Conservation (phyloP, 2,797 vertebrate genomes). For the Acanthiza pusilla region DNA sequence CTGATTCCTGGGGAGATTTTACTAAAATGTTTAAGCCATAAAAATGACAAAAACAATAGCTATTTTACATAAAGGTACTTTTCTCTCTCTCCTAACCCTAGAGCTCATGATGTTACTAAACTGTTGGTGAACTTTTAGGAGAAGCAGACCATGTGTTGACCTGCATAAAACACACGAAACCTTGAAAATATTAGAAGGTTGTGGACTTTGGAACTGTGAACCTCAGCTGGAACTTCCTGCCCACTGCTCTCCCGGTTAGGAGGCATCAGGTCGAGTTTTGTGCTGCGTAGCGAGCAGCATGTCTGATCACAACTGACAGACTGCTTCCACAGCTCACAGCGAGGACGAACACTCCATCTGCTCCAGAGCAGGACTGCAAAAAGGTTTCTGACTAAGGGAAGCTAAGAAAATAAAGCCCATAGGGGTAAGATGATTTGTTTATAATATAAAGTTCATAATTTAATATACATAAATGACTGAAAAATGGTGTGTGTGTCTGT, state of each 20-base stretch:
- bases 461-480: slow-evolving; percentile 51
- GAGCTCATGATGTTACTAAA: neutral
- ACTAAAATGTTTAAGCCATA: neutral
- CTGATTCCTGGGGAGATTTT: neutral
- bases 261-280: slow-evolving; percentile 63
- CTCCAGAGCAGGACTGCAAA: slow-evolving; percentile 53
- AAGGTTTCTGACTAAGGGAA: slow-evolving; percentile 31
- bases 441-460: slow-evolving; percentile 17
- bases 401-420: slow-evolving; percentile 33
- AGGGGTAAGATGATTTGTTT: slow-evolving; percentile 22
- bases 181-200: slow-evolving; percentile 62
- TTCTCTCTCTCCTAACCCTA: neutral
- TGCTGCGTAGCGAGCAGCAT: neutral
- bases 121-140: slow-evolving; percentile 15
- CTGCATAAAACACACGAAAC: slow-evolving; percentile 46
- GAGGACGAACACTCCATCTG: slow-evolving; percentile 53
- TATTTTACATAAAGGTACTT: neutral
- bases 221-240: slow-evolving; percentile 68
- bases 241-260: neutral
- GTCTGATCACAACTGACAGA: slow-evolving; percentile 73
- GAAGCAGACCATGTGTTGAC: slow-evolving; percentile 50
- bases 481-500: neutral
- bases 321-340: slow-evolving; percentile 59
- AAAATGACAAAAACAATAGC: neutral
- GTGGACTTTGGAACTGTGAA: slow-evolving; percentile 53